Conservation (phyloP, 2,888 invertebrate genomes). For the Ypsolopha scabrella region DNA sequence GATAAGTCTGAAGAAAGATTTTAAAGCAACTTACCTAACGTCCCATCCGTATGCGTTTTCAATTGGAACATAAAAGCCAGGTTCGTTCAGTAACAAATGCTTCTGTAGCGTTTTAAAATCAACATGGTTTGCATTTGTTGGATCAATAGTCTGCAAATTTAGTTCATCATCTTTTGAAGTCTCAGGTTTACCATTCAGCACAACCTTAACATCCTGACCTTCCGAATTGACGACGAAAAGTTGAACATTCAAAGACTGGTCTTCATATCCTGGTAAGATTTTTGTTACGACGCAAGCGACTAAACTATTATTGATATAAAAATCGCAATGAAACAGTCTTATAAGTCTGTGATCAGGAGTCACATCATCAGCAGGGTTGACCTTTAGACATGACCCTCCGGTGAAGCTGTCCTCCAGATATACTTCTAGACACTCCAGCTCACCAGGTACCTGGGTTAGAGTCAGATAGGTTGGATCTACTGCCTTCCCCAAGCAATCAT, state of each 20-base stretch:
- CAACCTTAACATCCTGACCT: conserved; percentile 14
- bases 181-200: conserved; percentile 15
- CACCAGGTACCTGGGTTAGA: conserved; percentile 27
- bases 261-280: conserved; percentile 13
- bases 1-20: neutral
- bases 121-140: neutral
- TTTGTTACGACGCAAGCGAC: conserved; percentile 52
- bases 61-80: conserved; percentile 47
- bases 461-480: conserved; percentile 5
- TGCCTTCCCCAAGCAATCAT: too few relatives aligned
- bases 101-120: conserved; percentile 27
- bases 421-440: conserved; percentile 37
- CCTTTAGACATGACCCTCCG: conserved; percentile 63
- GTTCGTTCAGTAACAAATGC: conserved; percentile 37
- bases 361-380: conserved; percentile 39
- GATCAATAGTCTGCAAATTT: neutral
- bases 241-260: conserved; percentile 35
- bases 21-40: conserved; percentile 31
- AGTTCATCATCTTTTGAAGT: neutral
- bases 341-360: conserved; percentile 21
- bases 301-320: conserved; percentile 24
- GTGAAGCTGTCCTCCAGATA: conserved; percentile 53
- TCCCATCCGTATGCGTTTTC: conserved; percentile 46
- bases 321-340: conserved; percentile 48
- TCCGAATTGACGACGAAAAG: conserved; percentile 19